Evolutionary conservation across 92 coral and sea anemone genomes (phyloP), one percentile per base, ranked within the genome.

Genomic region (Epizoanthus scotinus): DNA sequence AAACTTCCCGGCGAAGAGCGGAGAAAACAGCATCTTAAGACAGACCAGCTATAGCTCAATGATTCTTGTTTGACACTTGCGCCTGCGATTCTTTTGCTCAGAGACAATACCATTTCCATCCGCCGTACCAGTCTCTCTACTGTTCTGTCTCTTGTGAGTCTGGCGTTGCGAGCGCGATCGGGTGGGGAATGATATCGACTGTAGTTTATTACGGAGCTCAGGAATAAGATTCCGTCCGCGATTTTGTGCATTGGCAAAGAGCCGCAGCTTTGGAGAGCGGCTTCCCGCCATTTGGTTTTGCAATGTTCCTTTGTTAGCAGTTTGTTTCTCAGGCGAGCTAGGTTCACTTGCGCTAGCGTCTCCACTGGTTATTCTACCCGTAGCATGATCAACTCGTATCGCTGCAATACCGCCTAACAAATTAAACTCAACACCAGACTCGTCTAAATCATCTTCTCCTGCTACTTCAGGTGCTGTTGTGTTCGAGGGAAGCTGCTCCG

Each of bases 171-270:
- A 82, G 67, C 91, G 88, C 22, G 91, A 64, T 54, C 91, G 84
- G 58, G 84, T 78, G 8, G 83, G 87, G 70, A 80, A 85, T 44
- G 92, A 81, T 71, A 92, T 87, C 29, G 99, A 95, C 54, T 97
- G 90, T 50, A 95, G 70, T 87, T 93, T 95, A 75, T 75, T 95
- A 73, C 97, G 97, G 85, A 95, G 80, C 63, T 95, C 99, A 13
- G 99, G 96, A 66, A 95, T 83, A 28, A 92, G 66, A 22, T 94
- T 89, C 42, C 94, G 86, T 66, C 99, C 91, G 56, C 94, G 90
- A 63, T 91, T 88, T 81, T 95, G 98, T 79, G 98, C 98, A 67
- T 90, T 83, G 62, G 93, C 93, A 65, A 95, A 95, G 15, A 93
- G 63, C 77, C 94, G 91, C 64, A 89, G 79, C 31, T 86, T 92